Conservation (phyloP, 2,797 vertebrate species). For the Poecilia gillii region DNA sequence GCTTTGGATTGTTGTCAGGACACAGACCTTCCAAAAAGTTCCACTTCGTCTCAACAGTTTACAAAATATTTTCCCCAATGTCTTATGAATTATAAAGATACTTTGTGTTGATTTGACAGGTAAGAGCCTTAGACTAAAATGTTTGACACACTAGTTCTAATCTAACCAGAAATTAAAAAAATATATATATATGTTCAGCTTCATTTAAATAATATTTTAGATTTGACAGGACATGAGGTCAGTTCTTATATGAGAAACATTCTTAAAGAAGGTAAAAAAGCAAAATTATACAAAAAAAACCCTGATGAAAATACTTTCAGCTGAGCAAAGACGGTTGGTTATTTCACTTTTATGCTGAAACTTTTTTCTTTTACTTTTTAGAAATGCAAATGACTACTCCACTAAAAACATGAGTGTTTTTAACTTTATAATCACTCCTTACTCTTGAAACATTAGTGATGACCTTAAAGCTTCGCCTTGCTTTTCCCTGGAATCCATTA, state of each 20-base stretch:
- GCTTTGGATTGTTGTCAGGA: not conserved
- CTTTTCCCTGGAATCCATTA: constrained; percentile 54
- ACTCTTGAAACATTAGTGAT: constrained; percentile 56
- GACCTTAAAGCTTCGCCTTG: constrained; percentile 35
- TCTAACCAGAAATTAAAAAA: not conserved
- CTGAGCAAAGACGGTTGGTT: constrained; percentile 25
- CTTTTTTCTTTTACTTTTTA: constrained; percentile 20
- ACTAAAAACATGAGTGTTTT: constrained; percentile 47
- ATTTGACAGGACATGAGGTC: not conserved
- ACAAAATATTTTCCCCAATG: not conserved
- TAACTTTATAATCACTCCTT: constrained; percentile 48
- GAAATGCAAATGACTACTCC: constrained; percentile 48
- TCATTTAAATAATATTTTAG: not conserved
- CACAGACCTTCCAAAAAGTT: not conserved
- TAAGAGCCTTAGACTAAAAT: constrained; percentile 13
- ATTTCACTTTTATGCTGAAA: constrained; percentile 22
- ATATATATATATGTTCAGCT: not conserved
- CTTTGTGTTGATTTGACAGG: not conserved
- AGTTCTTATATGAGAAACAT: not conserved
- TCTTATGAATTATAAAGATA: not conserved
- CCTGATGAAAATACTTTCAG: constrained; percentile 2
- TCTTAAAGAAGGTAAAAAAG: not conserved
- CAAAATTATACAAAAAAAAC: not conserved
- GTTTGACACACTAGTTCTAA: not conserved
- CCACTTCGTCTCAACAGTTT: not conserved